Base-by-base conservation (phyloP, 2,888 invertebrate species). In the Brachyptera putata region DNA sequence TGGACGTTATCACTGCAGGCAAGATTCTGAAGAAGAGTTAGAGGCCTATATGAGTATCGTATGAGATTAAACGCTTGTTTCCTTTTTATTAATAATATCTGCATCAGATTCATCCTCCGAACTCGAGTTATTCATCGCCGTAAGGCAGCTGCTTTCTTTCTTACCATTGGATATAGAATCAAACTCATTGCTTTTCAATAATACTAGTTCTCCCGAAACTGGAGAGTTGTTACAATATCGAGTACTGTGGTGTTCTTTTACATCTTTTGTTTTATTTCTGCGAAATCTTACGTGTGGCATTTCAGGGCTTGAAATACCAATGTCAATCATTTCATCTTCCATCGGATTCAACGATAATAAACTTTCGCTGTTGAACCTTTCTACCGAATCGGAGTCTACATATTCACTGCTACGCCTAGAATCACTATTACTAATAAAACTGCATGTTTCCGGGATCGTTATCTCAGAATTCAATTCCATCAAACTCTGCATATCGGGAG, bases 41-140 rank as follows among this genome's bases (percentile, higher is more conserved):
- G n/a, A n/a, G n/a, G n/a, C n/a, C n/a, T n/a, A n/a, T n/a, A n/a
- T n/a, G n/a, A n/a, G n/a, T n/a, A n/a, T n/a, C n/a, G n/a, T n/a
- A n/a, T n/a, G 14, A 46, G 22, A 21, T 57, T 26, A 61, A 14
- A 61, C 61, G 56, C 61, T 61, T 13, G 61, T 61, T 56, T 61
- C 61, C 36, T 58, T 58, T 30, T 61, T 61, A 34, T 61, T 61
- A 16, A 50, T 21, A 57, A 57, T 16, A n/a, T n/a, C n/a, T n/a
- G n/a, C n/a, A n/a, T 41, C n/a, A 18, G 21, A 16, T 21, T 18
- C 3, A 21, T 21, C 41, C 41, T 11, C n/a, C 34, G 34, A 30
- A 11, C 34, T 30, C 7, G n/a, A n/a, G n/a, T 30, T 30, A 11
- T 41, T 21, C 41, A 41, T 1, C 14, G 16, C 16, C 41, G 18